These are phyloP conservation scores for Drosophila sturtevanti DNA, from an alignment of 1,140 invertebrate species.

Conservation along the genomic window DNA sequence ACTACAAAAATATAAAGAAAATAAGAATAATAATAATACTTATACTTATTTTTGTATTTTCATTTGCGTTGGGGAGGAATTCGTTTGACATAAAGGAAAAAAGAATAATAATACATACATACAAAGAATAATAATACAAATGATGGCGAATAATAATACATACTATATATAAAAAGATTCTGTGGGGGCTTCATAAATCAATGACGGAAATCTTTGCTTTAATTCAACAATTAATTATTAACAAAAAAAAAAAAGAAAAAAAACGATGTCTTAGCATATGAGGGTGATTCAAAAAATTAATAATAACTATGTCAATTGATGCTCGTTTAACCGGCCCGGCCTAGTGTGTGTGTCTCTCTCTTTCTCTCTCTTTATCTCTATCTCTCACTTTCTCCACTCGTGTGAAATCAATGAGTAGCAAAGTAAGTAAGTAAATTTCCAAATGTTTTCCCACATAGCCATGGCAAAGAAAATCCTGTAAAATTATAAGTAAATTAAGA, in stretches of 20 bases:
- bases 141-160: constrained; percentile 46
- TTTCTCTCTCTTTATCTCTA: constrained; percentile 35
- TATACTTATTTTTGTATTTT: constrained; percentile 16
- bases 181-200: constrained; percentile 21
- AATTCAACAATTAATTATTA: constrained; percentile 42
- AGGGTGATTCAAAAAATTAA: neutral
- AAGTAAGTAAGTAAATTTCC: neutral
- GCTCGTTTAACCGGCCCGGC: neutral
- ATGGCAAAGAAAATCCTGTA: constrained; percentile 42
- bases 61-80: constrained; percentile 18
- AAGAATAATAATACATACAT: neutral
- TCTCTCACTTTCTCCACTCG: neutral
- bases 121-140: constrained; percentile 30
- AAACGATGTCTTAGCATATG: neutral
- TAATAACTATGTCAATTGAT: constrained; percentile 6
- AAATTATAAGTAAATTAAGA: constrained; percentile 70
- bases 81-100: constrained; percentile 31
- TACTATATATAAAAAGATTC: neutral
- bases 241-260: constrained; percentile 8
- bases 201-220: constrained; percentile 29
- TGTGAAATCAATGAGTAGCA: constrained; percentile 51
- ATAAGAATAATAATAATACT: no score
- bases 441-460: constrained; percentile 55
- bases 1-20: constrained; percentile 31
- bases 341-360: constrained; percentile 10